These are phyloP conservation scores for Ia io DNA, from an alignment of 2,113 vertebrate species.

Conservation along the genomic window DNA sequence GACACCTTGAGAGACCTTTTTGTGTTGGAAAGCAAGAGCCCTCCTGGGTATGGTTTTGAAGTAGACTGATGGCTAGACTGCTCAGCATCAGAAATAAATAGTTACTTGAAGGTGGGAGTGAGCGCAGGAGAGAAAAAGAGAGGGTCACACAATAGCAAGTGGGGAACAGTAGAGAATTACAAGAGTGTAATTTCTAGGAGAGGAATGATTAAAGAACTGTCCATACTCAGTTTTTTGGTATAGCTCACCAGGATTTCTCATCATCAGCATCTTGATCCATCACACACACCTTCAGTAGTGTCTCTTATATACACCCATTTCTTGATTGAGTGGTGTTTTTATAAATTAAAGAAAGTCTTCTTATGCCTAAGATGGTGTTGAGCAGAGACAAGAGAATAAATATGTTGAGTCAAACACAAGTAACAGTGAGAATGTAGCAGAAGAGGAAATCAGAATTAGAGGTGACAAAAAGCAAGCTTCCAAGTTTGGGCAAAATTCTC, in stretches of 20 bases:
- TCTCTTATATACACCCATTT: not conserved
- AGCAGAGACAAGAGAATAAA: not conserved
- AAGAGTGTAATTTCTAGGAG: not conserved
- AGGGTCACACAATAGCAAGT: not conserved
- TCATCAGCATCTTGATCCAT: not conserved
- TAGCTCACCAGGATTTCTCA: not conserved
- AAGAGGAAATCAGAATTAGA: not conserved
- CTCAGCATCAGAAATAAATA: conserved; percentile 31
- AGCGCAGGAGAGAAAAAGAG: not conserved
- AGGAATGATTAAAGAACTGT: not conserved
- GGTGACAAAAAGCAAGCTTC: not conserved
- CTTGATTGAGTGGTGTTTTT: not conserved
- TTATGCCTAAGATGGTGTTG: not conserved
- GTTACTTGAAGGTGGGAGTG: conserved; percentile 15
- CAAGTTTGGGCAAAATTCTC: not conserved
- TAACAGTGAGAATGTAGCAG: not conserved
- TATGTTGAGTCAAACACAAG: not conserved
- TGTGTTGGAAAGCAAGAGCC: not conserved
- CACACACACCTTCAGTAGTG: not conserved
- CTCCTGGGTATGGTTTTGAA: conserved; percentile 45
- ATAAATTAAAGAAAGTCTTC: not conserved
- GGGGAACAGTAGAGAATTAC: not conserved
- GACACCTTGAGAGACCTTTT: conserved; percentile 42
- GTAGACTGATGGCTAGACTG: conserved; percentile 1
- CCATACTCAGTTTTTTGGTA: not conserved